A percentile compares a stretch with the other conserved stretches of the same genome.
Conservation (phyloP, 2,888 invertebrate species). For the Lagria hirta region DNA sequence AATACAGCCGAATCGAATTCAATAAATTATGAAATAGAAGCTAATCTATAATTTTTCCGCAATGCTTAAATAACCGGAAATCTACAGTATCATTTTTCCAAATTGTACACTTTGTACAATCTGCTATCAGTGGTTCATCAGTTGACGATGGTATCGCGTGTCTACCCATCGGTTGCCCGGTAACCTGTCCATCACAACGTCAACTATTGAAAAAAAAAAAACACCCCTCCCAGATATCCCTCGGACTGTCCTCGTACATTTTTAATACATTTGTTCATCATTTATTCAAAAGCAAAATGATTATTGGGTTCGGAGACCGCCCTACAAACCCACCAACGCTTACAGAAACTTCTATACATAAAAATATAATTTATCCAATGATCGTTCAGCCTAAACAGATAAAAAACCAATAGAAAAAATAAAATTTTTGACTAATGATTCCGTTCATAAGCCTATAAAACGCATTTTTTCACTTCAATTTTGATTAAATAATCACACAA, state of each 20-base stretch:
- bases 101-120: slow-evolving; percentile 17
- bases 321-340: slow-evolving; percentile 43
- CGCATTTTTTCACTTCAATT: slow-evolving; percentile 40
- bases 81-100: too few species aligned
- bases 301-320: slow-evolving; percentile 47
- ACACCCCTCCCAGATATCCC: slow-evolving; percentile 34
- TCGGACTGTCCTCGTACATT: slow-evolving; percentile 46
- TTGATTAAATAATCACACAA: too few species aligned
- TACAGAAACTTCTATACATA: slow-evolving; percentile 38
- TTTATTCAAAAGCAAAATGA: slow-evolving; percentile 52
- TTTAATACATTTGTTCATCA: slow-evolving; percentile 51
- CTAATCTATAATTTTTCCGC: too few species aligned
- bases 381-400: slow-evolving; percentile 4
- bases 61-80: too few species aligned
- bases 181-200: slow-evolving; percentile 51
- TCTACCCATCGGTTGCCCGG: slow-evolving; percentile 45
- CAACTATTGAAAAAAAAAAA: slow-evolving; percentile 30
- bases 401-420: too few species aligned
- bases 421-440: too few species aligned
- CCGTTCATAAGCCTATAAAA: slow-evolving; percentile 28
- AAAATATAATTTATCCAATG: slow-evolving; percentile 24
- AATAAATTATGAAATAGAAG: too few species aligned
- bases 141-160: slow-evolving; percentile 54
- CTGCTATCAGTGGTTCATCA: slow-evolving; percentile 40
- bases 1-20: too few species aligned